These are phyloP conservation scores for Temnothorax rugatulus DNA, from an alignment of 2,888 invertebrate genomes.

Conservation along the genomic window DNA sequence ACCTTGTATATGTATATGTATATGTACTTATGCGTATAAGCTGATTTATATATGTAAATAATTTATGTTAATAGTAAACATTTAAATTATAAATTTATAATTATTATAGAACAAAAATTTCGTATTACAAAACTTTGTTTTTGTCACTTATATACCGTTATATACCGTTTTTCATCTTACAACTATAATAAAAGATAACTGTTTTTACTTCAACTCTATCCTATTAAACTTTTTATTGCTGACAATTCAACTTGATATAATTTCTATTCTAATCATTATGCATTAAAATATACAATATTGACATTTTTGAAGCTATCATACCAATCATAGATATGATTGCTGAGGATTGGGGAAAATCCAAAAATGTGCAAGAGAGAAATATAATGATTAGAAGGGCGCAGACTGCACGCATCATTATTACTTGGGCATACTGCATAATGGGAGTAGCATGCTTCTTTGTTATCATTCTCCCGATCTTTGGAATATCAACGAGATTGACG, in stretches of 20 bases:
- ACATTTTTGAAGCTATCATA: constrained; percentile 42
- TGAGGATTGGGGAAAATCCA: constrained; percentile 57
- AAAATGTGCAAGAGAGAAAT: constrained; percentile 21
- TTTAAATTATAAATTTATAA: no score
- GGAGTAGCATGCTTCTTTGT: neutral
- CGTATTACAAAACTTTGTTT: no score
- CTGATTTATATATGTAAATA: no score
- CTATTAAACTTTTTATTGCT: neutral
- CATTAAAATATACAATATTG: neutral
- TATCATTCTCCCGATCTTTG: neutral
- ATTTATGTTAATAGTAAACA: no score
- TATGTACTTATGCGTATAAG: no score
- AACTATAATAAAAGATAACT: neutral
- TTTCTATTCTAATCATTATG: neutral
- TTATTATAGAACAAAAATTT: no score
- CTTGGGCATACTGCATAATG: neutral
- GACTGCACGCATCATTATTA: constrained; percentile 3
- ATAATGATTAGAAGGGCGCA: constrained; percentile 46
- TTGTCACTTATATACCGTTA: no score
- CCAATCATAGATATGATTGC: constrained; percentile 55
- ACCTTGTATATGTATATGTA: no score
- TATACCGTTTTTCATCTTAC: no score
- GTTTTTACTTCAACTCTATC: neutral
- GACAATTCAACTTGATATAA: neutral
- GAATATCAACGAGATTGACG: neutral